Conservation (phyloP, 2,888 invertebrate genomes). For the Orchesellides sinensis region DNA sequence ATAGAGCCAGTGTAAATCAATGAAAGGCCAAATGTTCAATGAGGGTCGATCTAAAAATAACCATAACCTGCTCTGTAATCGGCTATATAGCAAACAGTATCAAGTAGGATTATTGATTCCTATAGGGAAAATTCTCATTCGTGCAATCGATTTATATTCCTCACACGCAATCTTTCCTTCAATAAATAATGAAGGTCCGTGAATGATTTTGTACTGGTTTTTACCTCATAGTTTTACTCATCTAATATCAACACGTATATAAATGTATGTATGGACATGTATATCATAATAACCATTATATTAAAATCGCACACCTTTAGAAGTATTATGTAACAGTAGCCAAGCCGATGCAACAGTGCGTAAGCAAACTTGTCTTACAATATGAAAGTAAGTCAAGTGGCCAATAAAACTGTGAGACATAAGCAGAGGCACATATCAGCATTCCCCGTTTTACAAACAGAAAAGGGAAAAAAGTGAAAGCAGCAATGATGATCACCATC, state of each 20-base stretch:
- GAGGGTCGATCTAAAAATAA: conserved; percentile 46
- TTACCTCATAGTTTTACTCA: no score
- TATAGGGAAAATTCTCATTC: conserved; percentile 10
- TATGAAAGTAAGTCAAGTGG: conserved; percentile 57
- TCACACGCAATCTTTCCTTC: conserved; percentile 24
- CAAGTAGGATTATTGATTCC: conserved; percentile 27
- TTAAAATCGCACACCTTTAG: background rate
- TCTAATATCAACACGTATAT: conserved; percentile 1
- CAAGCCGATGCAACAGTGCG: conserved; percentile 52
- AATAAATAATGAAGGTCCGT: conserved; percentile 55
- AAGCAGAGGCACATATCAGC: conserved; percentile 26
- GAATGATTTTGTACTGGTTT: background rate
- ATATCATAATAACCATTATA: background rate
- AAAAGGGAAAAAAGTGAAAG: conserved; percentile 21
- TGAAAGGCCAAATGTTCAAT: conserved; percentile 42
- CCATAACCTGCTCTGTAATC: conserved; percentile 13
- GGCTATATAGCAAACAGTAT: no score
- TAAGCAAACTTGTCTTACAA: conserved; percentile 47
- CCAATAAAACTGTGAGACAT: conserved; percentile 43
- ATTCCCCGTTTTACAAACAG: conserved; percentile 13
- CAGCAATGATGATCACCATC: conserved; percentile 26
- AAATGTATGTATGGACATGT: background rate
- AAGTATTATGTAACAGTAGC: background rate
- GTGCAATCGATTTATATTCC: conserved; percentile 47
- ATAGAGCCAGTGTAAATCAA: background rate